Evolutionary conservation across 35 echinoderm and acorn worm genomes (phyloP), one percentile per base, ranked within the genome.

Genomic region (Anneissia japonica): DNA sequence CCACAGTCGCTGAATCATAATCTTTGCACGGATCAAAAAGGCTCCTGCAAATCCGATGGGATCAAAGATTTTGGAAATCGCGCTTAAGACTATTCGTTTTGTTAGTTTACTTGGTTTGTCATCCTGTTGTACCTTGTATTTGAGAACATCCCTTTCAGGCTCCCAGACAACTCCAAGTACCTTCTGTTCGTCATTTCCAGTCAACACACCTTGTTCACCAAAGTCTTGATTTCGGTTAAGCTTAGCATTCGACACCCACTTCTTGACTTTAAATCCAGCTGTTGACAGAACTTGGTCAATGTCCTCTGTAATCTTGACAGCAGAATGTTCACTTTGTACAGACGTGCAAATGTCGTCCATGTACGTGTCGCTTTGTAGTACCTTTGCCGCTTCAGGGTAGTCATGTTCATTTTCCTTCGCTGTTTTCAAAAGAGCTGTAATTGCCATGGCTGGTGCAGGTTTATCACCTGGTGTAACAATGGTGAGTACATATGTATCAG

Each of bases 31-130:
- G 16, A 94, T 89, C 26, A 90, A 33, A 43, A 93, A 90, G 1
- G 92, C 87, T 13, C 87, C 39, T 55, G 84, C 92, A 93, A 94
- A 94, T 43, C 92, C 92, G 17, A 90, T 86, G 28, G 92, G 88
- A 41, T 94, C 92, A 77, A 94, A 94, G 37, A 94, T 90, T 0
- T 32, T 7, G 10, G 87, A 82, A 17, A 93, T 37, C 11, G 83
- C 46, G 51, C 92, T 93, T 26, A 90, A 34, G 34, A 93, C 74
- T 40, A 46, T 86, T 74, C 83, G 38, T 38, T 93, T 93, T 4
- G 88, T 93, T 46, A 90, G 39, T n/a, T 39, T 81, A 35, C 9
- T 84, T n/a, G 64, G 21, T 32, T 80, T 40, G 11, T 30, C 29
- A 29, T 74, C 72, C 72, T 90, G 37, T 0, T 89, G 89, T 10